Conservation (phyloP, 2,888 invertebrate genomes). For the Cantharis rustica region DNA sequence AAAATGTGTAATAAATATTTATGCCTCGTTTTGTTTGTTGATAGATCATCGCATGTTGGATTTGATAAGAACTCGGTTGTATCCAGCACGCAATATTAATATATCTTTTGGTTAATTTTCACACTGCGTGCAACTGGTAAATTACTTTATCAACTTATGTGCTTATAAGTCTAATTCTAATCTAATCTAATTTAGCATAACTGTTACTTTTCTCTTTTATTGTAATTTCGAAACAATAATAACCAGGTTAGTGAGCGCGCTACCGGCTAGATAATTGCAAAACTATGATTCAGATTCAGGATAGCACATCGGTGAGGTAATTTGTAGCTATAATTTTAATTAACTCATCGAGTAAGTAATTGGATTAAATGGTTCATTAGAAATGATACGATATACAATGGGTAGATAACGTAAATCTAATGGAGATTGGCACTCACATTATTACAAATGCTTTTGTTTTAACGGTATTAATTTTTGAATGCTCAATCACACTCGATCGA, state of each 20-base stretch:
- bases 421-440: background rate
- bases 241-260: background rate
- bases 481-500: background rate
- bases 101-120: background rate
- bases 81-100: background rate
- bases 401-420: background rate
- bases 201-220: background rate
- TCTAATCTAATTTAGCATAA: background rate
- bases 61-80: background rate
- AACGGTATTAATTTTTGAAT: background rate
- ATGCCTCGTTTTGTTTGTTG: background rate
- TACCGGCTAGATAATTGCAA: background rate
- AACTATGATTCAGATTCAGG: background rate
- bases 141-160: slow-evolving; percentile 2
- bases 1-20: background rate
- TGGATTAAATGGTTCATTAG: background rate
- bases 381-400: background rate
- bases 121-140: background rate
- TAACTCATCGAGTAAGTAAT: slow-evolving; percentile 1
- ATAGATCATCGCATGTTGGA: slow-evolving; percentile 1
- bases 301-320: background rate
- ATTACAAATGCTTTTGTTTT: background rate
- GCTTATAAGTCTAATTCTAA: background rate
- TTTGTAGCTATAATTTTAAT: background rate
- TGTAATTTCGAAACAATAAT: background rate